A percentile compares a stretch with the other conserved stretches of the same genome.
Conservation (phyloP, 2,888 invertebrate species). For the Xestia sexstrigata region DNA sequence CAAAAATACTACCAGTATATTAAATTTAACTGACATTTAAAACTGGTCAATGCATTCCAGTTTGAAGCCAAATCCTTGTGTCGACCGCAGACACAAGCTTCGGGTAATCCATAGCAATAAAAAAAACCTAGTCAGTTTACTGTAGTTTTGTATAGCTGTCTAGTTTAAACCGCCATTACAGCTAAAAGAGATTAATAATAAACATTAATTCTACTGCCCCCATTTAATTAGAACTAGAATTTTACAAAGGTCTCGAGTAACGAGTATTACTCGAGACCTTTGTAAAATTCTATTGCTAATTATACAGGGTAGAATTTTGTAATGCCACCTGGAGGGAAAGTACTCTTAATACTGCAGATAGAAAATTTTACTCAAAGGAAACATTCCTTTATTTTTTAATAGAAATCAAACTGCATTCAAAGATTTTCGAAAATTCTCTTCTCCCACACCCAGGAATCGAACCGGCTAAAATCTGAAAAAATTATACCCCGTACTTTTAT, state of each 20-base stretch:
- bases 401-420: too few relatives aligned
- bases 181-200: not conserved
- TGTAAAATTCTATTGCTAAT: too few relatives aligned
- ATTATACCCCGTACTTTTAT: too few relatives aligned
- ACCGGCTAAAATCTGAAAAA: too few relatives aligned
- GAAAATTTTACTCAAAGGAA: too few relatives aligned
- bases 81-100: slow-evolving; percentile 10
- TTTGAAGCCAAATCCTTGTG: slow-evolving; percentile 35
- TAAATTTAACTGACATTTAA: slow-evolving; percentile 35
- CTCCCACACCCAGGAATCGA: too few relatives aligned
- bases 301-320: too few relatives aligned
- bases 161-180: not conserved
- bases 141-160: not conserved
- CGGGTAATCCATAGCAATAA: not conserved
- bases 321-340: too few relatives aligned
- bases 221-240: not conserved
- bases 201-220: not conserved
- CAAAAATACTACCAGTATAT: slow-evolving; percentile 37
- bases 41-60: slow-evolving; percentile 36
- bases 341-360: too few relatives aligned
- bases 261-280: too few relatives aligned
- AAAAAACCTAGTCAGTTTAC: not conserved
- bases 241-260: not conserved
- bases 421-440: too few relatives aligned
- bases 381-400: too few relatives aligned